Evolutionary conservation across 2,888 invertebrate species (phyloP), one percentile per base, ranked within the genome.

Genomic region (Acronicta alni): DNA sequence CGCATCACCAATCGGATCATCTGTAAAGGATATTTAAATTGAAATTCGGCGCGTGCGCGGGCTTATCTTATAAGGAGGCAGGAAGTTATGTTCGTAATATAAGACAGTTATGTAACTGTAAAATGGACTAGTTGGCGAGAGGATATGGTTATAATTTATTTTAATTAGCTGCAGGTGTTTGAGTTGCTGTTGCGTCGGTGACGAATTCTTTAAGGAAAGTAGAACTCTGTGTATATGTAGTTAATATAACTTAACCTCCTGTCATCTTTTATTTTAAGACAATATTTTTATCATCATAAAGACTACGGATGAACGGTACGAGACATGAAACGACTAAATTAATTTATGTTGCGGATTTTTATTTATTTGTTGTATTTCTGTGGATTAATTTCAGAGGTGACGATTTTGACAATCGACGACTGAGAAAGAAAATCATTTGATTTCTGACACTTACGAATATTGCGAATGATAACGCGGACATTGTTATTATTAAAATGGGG

Each of bases 31-130:
- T 70, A 67, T 67, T 65, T 56, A 64, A 67, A 79, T 76, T 77
- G 61, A 60, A 79, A 77, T 73, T 77, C 79, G 71, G 66, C 66
- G 51, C 55, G 71, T 66, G 70, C 67, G 60, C 45, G 44, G 67
- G 57, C 63, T 64, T 76, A 76, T 53, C 67, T 52, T 63, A 62
- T 72, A 77, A 60, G 78, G 75, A 47, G 68, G 49, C 72, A 75
- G 75, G 69, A 75, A 72, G 75, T 61, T 68, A 85, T 30, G 67
- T 44, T 32, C 20, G 54, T 43, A 39, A 15, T 43, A 52, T 38
- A 57, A 67, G 46, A 75, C 75, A 68, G 75, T 75, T 88, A 87
- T 76, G 70, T 88, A 89, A 89, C 88, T 78, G 87, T 81, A 46
- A 55, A 61, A 68, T 66, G 70, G 69, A 66, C 72, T 72, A 68